Evolutionary conservation across 2,113 vertebrate species (phyloP), one percentile per base, ranked within the genome.

Genomic region (Oncorhynchus nerka): DNA sequence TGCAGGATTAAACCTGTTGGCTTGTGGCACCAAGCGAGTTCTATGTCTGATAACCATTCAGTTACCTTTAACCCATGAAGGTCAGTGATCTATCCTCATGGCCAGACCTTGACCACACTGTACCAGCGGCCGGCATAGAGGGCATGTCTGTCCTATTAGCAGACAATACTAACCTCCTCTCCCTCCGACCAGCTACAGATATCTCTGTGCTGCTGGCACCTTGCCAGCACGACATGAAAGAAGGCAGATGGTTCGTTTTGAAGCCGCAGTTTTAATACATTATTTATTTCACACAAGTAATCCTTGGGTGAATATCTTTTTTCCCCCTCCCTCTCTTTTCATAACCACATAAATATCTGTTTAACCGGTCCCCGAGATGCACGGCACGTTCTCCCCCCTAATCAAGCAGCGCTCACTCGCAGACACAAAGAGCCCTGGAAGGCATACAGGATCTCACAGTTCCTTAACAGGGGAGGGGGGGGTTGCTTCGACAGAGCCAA

Each of bases 221-320:
- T 74, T 1, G 83, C 91, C 91, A 90, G 83, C 20, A 6, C 77
- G 75, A 87, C 91, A 90, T 89, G 87, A 91, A 91, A 84, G 86
- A 78, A 79, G 59, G 87, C 90, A 92, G 92, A 91, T 93, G 92
- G 91, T 90, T 74, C 12, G 71, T 84, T 87, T 80, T 48, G 69
- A 86, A 74, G 81, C 71, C 26, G 77, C 51, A 4, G 79, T 86
- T 90, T 89, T 81, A 88, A 88, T 88, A 87, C 85, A 90, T 92
- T 80, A 91, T 90, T 84, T 90, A 86, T 86, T 70, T 75, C 77
- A 83, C 77, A 83, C 79, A 84, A 75, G 83, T 84, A 89, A 89
- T 90, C 80, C 85, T 82, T 66, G 78, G 73, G 76, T 64, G 32
- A 87, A 85, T 83, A 79, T 85, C 70, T 79, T 74, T 85, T 49